Conservation (phyloP, 2,113 vertebrate genomes). For the Hippoglossus stenolepis region DNA sequence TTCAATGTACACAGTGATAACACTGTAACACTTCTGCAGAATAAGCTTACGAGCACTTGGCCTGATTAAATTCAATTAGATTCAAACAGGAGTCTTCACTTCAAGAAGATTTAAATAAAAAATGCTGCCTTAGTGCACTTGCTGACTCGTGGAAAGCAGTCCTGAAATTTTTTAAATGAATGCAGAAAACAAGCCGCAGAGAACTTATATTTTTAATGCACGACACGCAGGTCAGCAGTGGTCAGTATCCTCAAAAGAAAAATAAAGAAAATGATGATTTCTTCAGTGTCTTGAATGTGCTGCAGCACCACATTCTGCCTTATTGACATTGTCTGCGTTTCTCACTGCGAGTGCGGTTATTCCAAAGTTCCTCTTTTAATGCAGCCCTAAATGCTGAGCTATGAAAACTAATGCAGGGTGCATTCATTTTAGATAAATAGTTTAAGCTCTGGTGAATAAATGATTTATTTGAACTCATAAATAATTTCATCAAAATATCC, state of each 20-base stretch:
- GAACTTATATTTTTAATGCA: constrained; percentile 79
- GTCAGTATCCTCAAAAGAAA: constrained; percentile 83
- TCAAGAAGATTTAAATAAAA: constrained; percentile 30
- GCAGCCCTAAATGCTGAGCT: constrained; percentile 76
- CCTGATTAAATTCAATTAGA: constrained; percentile 61
- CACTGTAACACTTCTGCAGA: constrained; percentile 26
- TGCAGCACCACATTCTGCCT: constrained; percentile 85
- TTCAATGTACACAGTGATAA: neutral
- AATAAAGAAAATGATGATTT: constrained; percentile 74
- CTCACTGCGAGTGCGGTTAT: constrained; percentile 70
- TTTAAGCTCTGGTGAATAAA: constrained; percentile 80
- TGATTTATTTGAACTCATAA: constrained; percentile 85
- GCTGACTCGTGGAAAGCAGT: constrained; percentile 80
- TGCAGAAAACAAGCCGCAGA: constrained; percentile 80
- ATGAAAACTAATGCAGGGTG: constrained; percentile 76
- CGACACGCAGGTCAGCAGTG: constrained; percentile 77
- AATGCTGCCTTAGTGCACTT: constrained; percentile 58
- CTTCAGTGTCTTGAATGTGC: constrained; percentile 81
- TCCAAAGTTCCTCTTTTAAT: constrained; percentile 64
- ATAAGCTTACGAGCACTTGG: constrained; percentile 40
- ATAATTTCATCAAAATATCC: constrained; percentile 85
- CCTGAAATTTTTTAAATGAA: constrained; percentile 81
- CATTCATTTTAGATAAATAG: constrained; percentile 84
- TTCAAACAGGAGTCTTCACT: constrained; percentile 43
- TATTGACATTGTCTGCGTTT: constrained; percentile 87